Base-by-base conservation (phyloP, 2,888 invertebrate species). In the Drosophila sordidula region DNA sequence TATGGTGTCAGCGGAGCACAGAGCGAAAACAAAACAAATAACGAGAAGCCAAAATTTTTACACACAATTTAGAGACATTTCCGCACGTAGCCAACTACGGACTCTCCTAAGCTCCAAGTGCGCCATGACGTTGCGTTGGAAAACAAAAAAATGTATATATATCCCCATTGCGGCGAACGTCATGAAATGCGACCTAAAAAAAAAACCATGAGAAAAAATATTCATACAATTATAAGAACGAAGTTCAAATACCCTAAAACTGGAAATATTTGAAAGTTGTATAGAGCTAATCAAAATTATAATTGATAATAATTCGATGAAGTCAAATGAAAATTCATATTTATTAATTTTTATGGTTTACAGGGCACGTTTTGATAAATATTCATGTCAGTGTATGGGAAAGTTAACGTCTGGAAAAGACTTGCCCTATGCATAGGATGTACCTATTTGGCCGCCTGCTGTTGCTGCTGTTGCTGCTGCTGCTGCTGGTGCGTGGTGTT, bases 41-140 rank as follows among this genome's bases (percentile, higher is more conserved):
- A 66, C 58, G 65, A 57, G 70, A 58, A 68, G 68, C 74, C 56
- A 78, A 76, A 69, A 86, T 76, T 83, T 86, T 86, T 86, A 86
- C 84, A 80, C 86, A 88, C 87, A 87, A 85, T 87, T 85, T 88
- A 83, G 86, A 78, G 74, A 86, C 86, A 88, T 87, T 87, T 83
- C 88, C 86, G 88, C 88, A 88, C 88, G 84, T 83, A 74, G 69
- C 59, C 56, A 56, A 45, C 63, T 11, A 55, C 59, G 44, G 29
- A 45, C 55, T 29, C 55, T 59, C 57, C 82, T 50, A 66, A 66
- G 76, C 66, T 61, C 73, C 72, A 70, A 85, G 72, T 70, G 71
- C 71, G 74, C 57, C 72, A 65, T 64, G 66, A 63, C 34, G 72
- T 45, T 44, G 54, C 59, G 70, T 47, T 71, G 54, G 39, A 70